phyloP scores from a whole-genome alignment of 2,113 vertebrate species.

The Petroica traversi region DNA sequence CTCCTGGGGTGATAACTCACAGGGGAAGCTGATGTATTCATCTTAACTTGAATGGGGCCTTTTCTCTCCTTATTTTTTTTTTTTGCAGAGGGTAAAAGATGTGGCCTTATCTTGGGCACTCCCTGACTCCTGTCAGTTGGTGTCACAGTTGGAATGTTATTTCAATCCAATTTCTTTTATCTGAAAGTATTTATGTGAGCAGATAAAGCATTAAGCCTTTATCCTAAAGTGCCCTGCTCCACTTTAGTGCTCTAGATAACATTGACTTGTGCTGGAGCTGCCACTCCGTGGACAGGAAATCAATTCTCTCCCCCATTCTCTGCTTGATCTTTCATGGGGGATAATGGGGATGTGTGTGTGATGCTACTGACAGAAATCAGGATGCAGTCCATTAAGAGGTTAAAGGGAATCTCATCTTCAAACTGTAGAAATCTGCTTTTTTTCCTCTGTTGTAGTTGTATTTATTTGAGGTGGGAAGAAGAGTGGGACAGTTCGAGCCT shows the following conservation, averaged over 20 bases:
- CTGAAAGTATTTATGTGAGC: slow-evolving; percentile 16
- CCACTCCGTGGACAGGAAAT: not conserved
- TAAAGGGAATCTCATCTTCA: not conserved
- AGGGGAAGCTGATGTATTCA: not conserved
- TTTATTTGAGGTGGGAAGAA: not conserved
- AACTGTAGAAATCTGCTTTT: not conserved
- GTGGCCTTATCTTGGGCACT: slow-evolving; percentile 11
- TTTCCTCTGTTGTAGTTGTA: not conserved
- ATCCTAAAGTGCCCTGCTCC: not conserved
- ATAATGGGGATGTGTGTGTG: slow-evolving; percentile 29
- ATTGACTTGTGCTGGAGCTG: not conserved
- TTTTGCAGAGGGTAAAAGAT: not conserved
- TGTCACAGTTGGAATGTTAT: slow-evolving; percentile 13
- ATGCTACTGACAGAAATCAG: slow-evolving; percentile 54
- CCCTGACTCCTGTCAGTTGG: not conserved
- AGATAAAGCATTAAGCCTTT: slow-evolving; percentile 22
- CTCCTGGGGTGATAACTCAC: not conserved
- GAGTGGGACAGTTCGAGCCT: not conserved
- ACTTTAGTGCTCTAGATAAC: slow-evolving; percentile 33
- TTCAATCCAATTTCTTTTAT: slow-evolving; percentile 42
- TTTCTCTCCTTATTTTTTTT: not conserved
- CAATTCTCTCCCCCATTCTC: not conserved
- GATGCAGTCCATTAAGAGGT: slow-evolving; percentile 34
- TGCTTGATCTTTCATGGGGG: not conserved
- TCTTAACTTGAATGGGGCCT: not conserved